phyloP scores from a whole-genome alignment of 2,888 invertebrate genomes.

The Phlogophora meticulosa region DNA sequence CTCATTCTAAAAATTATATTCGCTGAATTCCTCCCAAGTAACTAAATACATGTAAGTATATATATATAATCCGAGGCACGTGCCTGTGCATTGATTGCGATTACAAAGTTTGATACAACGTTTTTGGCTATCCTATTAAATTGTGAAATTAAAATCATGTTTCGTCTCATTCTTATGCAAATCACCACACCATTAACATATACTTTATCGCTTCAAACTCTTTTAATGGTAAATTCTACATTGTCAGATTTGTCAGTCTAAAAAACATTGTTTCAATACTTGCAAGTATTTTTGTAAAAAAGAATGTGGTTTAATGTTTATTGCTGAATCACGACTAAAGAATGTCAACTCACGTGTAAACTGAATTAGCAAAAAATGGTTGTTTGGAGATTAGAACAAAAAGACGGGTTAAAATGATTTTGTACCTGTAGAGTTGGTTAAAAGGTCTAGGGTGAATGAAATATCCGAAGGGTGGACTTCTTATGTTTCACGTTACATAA shows the following conservation, averaged over 20 bases:
- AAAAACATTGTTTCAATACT: conserved; percentile 32
- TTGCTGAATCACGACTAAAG: conserved; percentile 31
- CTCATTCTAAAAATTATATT: background rate
- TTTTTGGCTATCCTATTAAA: background rate
- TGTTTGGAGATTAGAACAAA: background rate
- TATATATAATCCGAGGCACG: conserved; percentile 14
- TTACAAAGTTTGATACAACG: conserved; percentile 21
- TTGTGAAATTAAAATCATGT: background rate
- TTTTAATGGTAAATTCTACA: conserved; percentile 9
- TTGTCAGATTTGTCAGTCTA: too few species aligned
- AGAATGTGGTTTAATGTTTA: conserved; percentile 38
- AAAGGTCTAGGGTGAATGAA: background rate
- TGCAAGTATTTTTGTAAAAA: conserved; percentile 11
- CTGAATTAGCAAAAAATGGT: conserved; percentile 22
- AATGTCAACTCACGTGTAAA: conserved; percentile 7
- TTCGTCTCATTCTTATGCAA: background rate
- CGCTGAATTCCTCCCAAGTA: background rate
- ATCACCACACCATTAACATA: background rate
- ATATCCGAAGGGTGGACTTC: too few species aligned
- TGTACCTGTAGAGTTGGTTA: background rate
- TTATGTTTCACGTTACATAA: too few species aligned
- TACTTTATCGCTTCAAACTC: background rate
- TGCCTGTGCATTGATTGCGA: conserved; percentile 3
- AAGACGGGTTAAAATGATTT: background rate
- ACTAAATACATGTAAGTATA: conserved; percentile 12